Evolutionary conservation across 2,888 invertebrate genomes (phyloP), one percentile per base, ranked within the genome.

Genomic region (Andrena marginata): DNA sequence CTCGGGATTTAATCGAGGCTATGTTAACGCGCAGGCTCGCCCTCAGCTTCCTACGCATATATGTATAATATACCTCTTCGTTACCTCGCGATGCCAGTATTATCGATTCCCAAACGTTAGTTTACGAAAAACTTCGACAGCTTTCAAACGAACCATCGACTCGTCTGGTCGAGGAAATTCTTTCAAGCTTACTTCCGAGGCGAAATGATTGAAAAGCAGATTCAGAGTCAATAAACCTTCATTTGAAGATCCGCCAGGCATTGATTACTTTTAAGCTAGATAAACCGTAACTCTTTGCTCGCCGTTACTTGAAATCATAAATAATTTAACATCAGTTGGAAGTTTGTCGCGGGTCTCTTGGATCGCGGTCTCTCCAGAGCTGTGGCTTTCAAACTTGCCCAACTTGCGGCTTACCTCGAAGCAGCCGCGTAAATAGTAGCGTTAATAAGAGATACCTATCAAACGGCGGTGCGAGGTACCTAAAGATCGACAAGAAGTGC

Each of bases 1-100:
- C 26, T 23, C 54, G 54, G 23, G 31, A 79, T 63, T 62, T 71
- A 71, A 77, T 67, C 33, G 70, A 65, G 67, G 16, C 56, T 23
- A 48, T 59, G 65, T 35, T 62, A 60, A 65, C 51, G 63, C 48
- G 23, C 63, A 26, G 33, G 20, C n/a, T 31, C 54, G 23, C 42
- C 16, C 16, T 42, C 54, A 16, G 26, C 48, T 64, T 33, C 26
- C 3, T 26, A n/a, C 56, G 29, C 35, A 20, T 10, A n/a, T 16
- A 5, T 42, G 42, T 42, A 16, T 42, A 42, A 42, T 42, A 42
- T n/a, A 31, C 29, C 20, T n/a, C 48, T 8, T 20, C 56, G 23
- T 56, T 20, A 23, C 10, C 23, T 56, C 10, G 1, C 23, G 23
- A 56, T 23, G 4, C 23, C 56, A 23, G 23, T 13, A 56, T 23